These are phyloP conservation scores for Silurus glanis DNA, from an alignment of 2,113 vertebrate species.

Conservation along the genomic window DNA sequence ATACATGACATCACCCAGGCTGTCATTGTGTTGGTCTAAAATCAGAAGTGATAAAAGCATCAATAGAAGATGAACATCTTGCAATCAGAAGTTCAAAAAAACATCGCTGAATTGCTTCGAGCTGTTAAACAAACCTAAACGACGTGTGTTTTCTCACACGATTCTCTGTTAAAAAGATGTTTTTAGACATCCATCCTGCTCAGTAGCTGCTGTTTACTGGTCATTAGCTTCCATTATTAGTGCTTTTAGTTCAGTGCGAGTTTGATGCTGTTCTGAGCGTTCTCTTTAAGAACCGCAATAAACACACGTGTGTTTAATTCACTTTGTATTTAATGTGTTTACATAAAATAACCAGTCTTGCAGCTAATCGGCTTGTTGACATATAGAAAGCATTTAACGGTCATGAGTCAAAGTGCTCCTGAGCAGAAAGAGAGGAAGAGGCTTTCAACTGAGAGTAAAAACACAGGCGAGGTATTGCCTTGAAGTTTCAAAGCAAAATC, in stretches of 20 bases:
- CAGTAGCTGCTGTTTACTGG: neutral
- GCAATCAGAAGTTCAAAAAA: neutral
- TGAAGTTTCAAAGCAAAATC: slow-evolving; percentile 36
- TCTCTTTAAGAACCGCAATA: neutral
- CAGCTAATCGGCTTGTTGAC: neutral
- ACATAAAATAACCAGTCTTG: neutral
- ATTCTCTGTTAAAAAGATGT: neutral
- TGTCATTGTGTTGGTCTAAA: neutral
- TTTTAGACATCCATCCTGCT: neutral
- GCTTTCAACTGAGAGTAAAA: neutral
- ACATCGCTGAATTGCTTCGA: neutral
- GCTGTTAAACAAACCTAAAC: neutral
- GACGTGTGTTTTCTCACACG: neutral
- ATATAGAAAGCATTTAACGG: neutral
- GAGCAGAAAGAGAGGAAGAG: neutral
- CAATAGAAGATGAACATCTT: neutral
- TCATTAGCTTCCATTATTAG: slow-evolving; percentile 1
- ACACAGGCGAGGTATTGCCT: neutral
- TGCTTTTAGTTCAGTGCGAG: neutral
- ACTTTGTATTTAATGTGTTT: neutral
- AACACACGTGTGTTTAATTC: neutral
- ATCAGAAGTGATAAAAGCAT: neutral
- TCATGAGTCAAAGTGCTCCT: neutral
- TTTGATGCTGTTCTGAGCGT: too few species aligned
- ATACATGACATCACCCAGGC: neutral